Conservation (phyloP, 2,113 vertebrate species). For the Mesoclemmys tuberculata region DNA sequence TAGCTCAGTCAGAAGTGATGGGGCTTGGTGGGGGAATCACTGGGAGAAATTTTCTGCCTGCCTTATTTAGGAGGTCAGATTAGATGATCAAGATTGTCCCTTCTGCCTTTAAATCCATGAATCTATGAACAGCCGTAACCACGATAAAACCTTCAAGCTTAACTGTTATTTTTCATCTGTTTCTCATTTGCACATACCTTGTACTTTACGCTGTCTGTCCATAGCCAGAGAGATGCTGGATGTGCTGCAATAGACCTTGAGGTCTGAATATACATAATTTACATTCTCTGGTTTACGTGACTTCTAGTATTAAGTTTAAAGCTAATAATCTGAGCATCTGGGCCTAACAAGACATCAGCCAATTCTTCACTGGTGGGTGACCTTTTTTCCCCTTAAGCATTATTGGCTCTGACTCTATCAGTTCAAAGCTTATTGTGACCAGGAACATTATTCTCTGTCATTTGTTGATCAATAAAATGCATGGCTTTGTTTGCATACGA, state of each 20-base stretch:
- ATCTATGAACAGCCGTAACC: neutral
- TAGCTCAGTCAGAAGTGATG: neutral
- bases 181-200: neutral
- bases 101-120: neutral
- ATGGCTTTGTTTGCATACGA: neutral
- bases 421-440: slow-evolving; percentile 16
- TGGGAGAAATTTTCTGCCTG: slow-evolving; percentile 8
- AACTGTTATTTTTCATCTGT: neutral
- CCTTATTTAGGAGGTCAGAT: slow-evolving; percentile 9
- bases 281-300: slow-evolving; percentile 27
- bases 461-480: slow-evolving; percentile 21
- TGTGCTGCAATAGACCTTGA: neutral
- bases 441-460: neutral
- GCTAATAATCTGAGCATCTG: slow-evolving; percentile 2
- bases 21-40: neutral
- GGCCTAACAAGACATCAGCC: slow-evolving; percentile 32
- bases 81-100: neutral
- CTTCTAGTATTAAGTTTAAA: slow-evolving; percentile 24
- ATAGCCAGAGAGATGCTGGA: neutral
- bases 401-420: slow-evolving; percentile 39
- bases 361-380: slow-evolving; percentile 34
- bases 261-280: slow-evolving; percentile 30
- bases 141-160: neutral
- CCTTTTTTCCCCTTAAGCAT: slow-evolving; percentile 23
- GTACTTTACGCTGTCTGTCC: neutral